Evolutionary conservation across 2,888 invertebrate genomes (phyloP).

Genomic region (Neelides folsomi): DNA sequence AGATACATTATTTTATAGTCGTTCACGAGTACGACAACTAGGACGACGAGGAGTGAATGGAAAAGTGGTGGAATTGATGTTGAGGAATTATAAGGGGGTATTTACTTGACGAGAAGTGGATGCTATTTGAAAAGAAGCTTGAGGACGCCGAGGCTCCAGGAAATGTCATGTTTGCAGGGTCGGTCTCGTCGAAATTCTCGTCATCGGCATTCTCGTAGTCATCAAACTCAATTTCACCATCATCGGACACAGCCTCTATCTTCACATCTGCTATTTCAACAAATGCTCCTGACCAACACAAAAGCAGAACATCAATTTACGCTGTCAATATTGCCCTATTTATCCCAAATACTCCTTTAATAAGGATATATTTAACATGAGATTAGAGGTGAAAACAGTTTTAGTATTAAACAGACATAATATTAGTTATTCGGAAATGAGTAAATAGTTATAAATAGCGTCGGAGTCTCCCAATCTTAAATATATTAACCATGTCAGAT

Average conservation of each 20-base stretch:
- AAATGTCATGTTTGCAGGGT: slow-evolving; percentile 10
- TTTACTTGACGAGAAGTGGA: slow-evolving; percentile 25
- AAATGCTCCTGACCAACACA: slow-evolving; percentile 28
- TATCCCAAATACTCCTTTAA: too few species aligned
- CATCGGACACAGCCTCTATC: slow-evolving; percentile 20
- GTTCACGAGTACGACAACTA: too few species aligned
- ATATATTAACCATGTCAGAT: too few species aligned
- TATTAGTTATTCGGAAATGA: too few species aligned
- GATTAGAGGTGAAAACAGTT: too few species aligned
- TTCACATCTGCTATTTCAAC: slow-evolving; percentile 24
- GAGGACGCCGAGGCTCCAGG: slow-evolving; percentile 16
- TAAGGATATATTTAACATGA: too few species aligned
- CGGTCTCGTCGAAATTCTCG: slow-evolving; percentile 10
- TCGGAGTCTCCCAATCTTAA: too few species aligned
- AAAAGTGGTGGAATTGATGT: slow-evolving; percentile 6
- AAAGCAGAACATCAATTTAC: slow-evolving; percentile 24
- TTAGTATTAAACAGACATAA: too few species aligned
- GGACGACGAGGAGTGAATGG: neutral
- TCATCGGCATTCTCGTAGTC: slow-evolving; percentile 21
- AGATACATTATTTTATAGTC: too few species aligned
- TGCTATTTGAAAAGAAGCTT: slow-evolving; percentile 1
- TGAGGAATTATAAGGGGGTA: neutral
- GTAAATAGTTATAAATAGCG: too few species aligned
- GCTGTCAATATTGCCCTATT: neutral
- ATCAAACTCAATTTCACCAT: slow-evolving; percentile 24